Conservation (phyloP, 2,888 invertebrate species). For the Platypus cylindrus region DNA sequence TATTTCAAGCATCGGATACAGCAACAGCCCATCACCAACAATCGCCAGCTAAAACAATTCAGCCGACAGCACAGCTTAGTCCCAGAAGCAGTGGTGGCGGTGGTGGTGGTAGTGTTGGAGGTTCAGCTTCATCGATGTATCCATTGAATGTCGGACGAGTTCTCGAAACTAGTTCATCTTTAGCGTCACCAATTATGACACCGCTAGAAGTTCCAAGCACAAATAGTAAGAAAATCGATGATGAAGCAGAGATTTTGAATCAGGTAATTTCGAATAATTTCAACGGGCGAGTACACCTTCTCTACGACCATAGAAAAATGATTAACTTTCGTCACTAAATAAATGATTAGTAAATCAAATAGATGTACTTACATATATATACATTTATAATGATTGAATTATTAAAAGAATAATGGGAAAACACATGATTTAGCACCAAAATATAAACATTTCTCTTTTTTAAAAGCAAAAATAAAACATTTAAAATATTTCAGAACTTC, state of each 20-base stretch:
- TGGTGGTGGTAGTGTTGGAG: constrained; percentile 25
- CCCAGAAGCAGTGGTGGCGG: constrained; percentile 39
- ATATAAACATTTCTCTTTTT: too few species aligned
- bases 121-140: constrained; percentile 35
- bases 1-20: constrained; percentile 41
- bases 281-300: neutral
- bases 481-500: too few species aligned
- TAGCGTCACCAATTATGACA: constrained; percentile 73
- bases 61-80: constrained; percentile 40
- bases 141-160: constrained; percentile 47
- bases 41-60: constrained; percentile 31
- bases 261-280: constrained; percentile 21
- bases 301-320: neutral
- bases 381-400: too few species aligned
- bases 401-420: too few species aligned
- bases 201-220: constrained; percentile 57
- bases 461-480: too few species aligned
- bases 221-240: constrained; percentile 33
- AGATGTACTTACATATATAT: too few species aligned
- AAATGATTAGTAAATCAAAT: neutral
- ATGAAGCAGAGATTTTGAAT: constrained; percentile 28
- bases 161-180: constrained; percentile 61
- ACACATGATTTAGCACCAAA: too few species aligned
- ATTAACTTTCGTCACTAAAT: neutral
- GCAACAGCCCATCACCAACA: constrained; percentile 11